These are phyloP conservation scores for Nephila pilipes DNA, from an alignment of 1,140 invertebrate genomes.

Conservation along the genomic window DNA sequence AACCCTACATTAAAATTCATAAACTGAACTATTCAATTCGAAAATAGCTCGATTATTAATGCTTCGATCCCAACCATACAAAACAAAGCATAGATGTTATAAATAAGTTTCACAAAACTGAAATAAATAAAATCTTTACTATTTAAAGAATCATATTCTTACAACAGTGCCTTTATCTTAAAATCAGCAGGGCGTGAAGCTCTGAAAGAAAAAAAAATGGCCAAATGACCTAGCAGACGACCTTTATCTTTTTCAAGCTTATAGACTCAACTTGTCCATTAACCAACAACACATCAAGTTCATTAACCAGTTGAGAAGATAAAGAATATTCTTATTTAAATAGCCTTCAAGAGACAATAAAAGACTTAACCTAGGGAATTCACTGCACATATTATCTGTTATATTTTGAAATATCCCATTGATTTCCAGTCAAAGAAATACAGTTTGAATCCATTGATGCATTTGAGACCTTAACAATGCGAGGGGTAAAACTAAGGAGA, in stretches of 20 bases:
- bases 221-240: conserved; percentile 25
- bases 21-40: background rate
- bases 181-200: conserved; percentile 46
- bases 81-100: background rate
- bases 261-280: background rate
- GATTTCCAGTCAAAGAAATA: background rate
- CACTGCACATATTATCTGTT: background rate
- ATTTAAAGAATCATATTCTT: conserved; percentile 44
- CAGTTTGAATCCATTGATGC: background rate
- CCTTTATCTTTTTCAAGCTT: conserved; percentile 38
- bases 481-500: background rate
- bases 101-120: background rate
- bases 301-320: conserved; percentile 51
- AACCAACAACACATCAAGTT: conserved; percentile 21
- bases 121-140: conserved; percentile 38
- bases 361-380: conserved; percentile 31
- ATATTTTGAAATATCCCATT: conserved; percentile 3
- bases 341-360: background rate
- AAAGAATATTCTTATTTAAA: conserved; percentile 34
- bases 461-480: background rate
- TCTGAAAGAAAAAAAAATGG: background rate
- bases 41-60: conserved; percentile 10
- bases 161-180: background rate
- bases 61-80: background rate
- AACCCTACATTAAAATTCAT: background rate